Base-by-base conservation (phyloP, 2,113 vertebrate genomes). In the Chaetura pelagica region DNA sequence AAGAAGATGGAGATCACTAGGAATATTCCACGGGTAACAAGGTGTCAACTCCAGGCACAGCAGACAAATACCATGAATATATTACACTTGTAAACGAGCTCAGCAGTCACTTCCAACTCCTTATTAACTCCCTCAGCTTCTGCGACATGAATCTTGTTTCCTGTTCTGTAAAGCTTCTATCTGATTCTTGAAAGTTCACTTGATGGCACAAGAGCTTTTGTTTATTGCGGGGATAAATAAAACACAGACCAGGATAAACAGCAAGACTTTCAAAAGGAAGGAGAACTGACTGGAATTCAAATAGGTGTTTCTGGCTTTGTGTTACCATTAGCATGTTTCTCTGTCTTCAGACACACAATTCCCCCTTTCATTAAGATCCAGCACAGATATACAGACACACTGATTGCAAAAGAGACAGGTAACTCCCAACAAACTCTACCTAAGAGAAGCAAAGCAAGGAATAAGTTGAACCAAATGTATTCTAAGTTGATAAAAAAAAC, bases 351-450 rank as follows among this genome's bases (percentile, higher is more conserved):
- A 51, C 51, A 12, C 35, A 40, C 42, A 64, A 29, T 4, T 6
- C 42, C 17, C 71, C 3, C 32, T 30, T 48, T 9, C 23, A 32
- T 48, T 24, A 17, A 19, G 48, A 5, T 11, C 2, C 29, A 16
- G 3, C 34, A 12, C 0, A 2, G 26, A 18, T 11, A 27, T 1
- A 8, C 0, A 49, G 32, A 61, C 5, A 6, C 49, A 11, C 0
- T 16, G 48, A 10, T 7, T 9, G 54, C n/a, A 40, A 8, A 2
- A 35, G 12, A 14, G 42, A 48, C 5, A 34, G 4, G 9, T 27
- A 14, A 21, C 67, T 54, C 55, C 59, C 67, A 48, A 34, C 11
- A 22, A 42, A 2, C 38, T 29, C 52, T 10, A 14, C 57, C 66
- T 19, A 61, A 4, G 9, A 34, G 66, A 27, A 40, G 23, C 42